Conservation (phyloP, 53 echinoderm and acorn worm species). For the Pentamera pediparva region DNA sequence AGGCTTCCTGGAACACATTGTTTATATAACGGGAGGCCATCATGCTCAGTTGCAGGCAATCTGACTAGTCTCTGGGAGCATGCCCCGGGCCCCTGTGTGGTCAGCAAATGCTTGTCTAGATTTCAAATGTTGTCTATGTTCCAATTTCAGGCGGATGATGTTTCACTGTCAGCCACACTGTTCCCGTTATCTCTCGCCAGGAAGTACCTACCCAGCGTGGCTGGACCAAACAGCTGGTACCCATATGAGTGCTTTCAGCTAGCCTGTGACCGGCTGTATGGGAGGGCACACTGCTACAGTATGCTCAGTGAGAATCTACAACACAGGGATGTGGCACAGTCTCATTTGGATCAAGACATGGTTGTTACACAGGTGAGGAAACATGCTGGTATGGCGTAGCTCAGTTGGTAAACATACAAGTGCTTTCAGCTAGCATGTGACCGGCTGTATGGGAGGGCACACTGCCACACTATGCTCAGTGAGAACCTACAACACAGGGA, state of each 20-base stretch:
- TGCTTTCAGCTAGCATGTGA: constrained; percentile 51
- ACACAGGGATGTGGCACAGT: constrained; percentile 31
- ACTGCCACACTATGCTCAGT: constrained; percentile 43
- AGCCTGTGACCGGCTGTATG: constrained; percentile 83
- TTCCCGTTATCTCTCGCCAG: constrained; percentile 76
- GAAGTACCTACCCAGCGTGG: constrained; percentile 63
- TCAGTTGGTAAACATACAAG: too few species aligned
- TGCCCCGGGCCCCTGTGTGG: too few species aligned
- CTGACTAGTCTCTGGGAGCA: too few species aligned
- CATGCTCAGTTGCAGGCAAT: too few species aligned
- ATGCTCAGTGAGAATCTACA: constrained; percentile 47
- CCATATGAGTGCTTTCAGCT: constrained; percentile 78
- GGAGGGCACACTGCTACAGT: constrained; percentile 58
- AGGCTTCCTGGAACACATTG: too few species aligned
- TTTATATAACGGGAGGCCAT: too few species aligned
- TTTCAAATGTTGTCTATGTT: too few species aligned
- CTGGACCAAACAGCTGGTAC: constrained; percentile 71
- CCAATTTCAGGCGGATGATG: constrained; percentile 62
- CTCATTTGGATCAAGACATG: constrained; percentile 46
- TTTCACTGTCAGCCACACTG: constrained; percentile 60
- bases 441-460: constrained; percentile 69
- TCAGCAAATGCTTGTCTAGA: too few species aligned
- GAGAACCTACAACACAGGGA: constrained; percentile 54
- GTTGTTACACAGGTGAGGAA: constrained; percentile 89
- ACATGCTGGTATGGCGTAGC: too few species aligned